phyloP scores from a whole-genome alignment of 2,797 vertebrate species.

The Pseudochaenichthys georgianus region DNA sequence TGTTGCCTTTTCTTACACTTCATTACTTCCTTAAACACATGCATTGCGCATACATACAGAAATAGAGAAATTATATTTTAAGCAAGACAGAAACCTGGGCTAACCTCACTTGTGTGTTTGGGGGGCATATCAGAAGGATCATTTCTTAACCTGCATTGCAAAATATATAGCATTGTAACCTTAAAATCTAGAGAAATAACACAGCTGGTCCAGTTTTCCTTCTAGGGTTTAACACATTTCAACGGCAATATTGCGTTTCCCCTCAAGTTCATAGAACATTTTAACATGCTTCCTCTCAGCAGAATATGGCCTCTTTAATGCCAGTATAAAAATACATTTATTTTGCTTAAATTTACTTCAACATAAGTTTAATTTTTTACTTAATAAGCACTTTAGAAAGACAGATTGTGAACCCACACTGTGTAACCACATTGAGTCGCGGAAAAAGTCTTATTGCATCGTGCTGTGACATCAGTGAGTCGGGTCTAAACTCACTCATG shows the following conservation, averaged over 20 bases:
- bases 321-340: neutral
- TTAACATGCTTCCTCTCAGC: too few relatives aligned
- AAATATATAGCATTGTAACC: neutral
- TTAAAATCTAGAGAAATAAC: neutral
- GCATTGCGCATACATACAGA: neutral
- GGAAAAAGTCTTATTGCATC: neutral
- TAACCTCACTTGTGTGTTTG: neutral
- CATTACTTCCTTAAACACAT: neutral
- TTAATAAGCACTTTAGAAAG: too few relatives aligned
- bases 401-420: neutral
- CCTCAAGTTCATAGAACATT: too few relatives aligned
- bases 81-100: constrained; percentile 13
- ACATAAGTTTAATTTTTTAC: neutral
- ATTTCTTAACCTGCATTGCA: neutral
- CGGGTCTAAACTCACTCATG: neutral
- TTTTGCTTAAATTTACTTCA: neutral
- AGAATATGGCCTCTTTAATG: neutral
- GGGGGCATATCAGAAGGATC: neutral
- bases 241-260: neutral
- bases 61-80: constrained; percentile 12
- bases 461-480: neutral
- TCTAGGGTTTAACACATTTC: neutral
- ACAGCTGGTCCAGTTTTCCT: neutral
- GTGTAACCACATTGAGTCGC: neutral
- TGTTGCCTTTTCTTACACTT: neutral